Evolutionary conservation across 2,113 vertebrate species (phyloP).

Genomic region (Gracilinanus agilis): DNA sequence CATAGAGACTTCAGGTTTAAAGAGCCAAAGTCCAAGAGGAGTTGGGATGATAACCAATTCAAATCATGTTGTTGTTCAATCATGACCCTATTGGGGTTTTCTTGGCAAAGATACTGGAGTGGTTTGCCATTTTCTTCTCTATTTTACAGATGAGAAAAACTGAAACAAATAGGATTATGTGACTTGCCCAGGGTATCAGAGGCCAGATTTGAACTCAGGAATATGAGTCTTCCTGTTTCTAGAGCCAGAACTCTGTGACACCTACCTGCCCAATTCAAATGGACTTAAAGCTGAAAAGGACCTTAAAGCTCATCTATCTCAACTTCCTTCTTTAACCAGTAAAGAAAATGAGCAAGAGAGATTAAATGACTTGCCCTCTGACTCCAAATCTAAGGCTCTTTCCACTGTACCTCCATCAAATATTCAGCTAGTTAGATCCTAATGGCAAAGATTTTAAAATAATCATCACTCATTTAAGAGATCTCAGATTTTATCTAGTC

Average conservation of each 20-base stretch:
- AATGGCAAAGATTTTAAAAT: background rate
- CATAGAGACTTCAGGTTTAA: background rate
- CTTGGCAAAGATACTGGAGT: no score
- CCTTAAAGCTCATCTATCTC: background rate
- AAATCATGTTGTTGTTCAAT: background rate
- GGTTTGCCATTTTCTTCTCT: no score
- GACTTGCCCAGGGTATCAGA: no score
- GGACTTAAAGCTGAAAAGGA: background rate
- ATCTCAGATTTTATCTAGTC: background rate
- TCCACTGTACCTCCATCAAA: no score
- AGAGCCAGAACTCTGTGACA: no score
- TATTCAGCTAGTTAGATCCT: background rate
- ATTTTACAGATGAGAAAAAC: no score
- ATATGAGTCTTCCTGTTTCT: no score
- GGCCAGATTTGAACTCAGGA: no score
- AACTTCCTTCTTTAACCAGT: background rate
- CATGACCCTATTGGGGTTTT: no score
- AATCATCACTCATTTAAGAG: background rate
- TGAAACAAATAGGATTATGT: no score
- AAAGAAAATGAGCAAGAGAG: background rate
- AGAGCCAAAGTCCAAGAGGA: background rate
- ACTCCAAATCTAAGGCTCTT: background rate
- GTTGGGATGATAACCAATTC: background rate
- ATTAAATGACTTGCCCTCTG: background rate
- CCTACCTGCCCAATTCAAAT: no score